These are phyloP conservation scores for Drosophila serrata DNA, from an alignment of 1,140 invertebrate species.

Conservation along the genomic window DNA sequence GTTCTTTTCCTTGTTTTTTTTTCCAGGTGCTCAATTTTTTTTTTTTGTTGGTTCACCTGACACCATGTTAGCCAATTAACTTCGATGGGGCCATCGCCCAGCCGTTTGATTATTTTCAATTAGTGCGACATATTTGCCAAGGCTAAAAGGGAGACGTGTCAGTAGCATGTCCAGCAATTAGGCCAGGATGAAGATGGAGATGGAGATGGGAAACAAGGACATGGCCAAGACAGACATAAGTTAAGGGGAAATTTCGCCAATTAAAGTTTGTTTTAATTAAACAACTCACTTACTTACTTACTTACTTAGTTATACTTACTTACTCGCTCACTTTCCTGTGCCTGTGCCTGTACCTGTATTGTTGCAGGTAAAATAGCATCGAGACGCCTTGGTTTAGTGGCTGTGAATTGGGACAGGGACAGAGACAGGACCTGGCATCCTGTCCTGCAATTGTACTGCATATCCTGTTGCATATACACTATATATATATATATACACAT, in stretches of 20 bases:
- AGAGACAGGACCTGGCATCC: constrained; percentile 2
- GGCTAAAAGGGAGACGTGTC: constrained; percentile 1
- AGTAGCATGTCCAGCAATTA: constrained; percentile 63
- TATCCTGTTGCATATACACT: constrained; percentile 44
- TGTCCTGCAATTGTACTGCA: constrained; percentile 35
- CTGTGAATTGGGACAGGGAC: constrained; percentile 14
- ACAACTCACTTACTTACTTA: constrained; percentile 65
- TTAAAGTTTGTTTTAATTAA: constrained; percentile 82
- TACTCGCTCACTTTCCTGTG: constrained; percentile 43
- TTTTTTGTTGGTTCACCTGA: not conserved
- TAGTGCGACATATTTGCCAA: constrained; percentile 33
- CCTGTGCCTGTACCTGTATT: no score
- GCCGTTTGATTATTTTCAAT: constrained; percentile 55
- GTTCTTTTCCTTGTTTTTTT: not conserved
- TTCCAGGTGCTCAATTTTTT: not conserved
- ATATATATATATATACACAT: constrained; percentile 5
- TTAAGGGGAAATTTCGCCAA: constrained; percentile 62
- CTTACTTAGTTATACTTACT: not conserved
- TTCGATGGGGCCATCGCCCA: constrained; percentile 9
- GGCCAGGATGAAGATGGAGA: constrained; percentile 18
- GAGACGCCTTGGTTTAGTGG: constrained; percentile 21
- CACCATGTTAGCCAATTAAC: constrained; percentile 26
- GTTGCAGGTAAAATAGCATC: constrained; percentile 12
- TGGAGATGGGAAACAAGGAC: not conserved
- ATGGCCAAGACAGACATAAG: not conserved